Base-by-base conservation (phyloP, 1,140 invertebrate species). In the Amyelois transitella region DNA sequence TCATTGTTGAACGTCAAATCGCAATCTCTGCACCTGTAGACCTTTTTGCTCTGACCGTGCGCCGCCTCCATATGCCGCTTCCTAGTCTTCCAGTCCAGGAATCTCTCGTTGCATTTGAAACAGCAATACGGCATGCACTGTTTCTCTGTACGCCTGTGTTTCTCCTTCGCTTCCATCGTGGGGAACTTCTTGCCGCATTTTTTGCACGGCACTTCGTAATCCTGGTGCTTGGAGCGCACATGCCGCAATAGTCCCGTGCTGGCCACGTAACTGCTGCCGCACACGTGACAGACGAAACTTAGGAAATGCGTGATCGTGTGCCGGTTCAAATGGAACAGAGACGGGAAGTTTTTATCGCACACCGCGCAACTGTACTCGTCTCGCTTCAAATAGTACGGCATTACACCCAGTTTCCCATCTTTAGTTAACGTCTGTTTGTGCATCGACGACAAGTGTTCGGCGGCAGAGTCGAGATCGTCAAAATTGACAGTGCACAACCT, bases 291-390 rank as follows among this genome's bases (percentile, higher is more conserved):
- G 0, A 85, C 79, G 55, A 78, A 82, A 14, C 72, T 77, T 44
- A 79, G 43, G 18, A 87, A 87, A 53, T 87, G 84, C 0, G 80
- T 77, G 22, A 84, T 77, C 17, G 84, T 87, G 50, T 87, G 81
- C 25, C 78, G 48, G 18, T 84, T 85, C 8, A 87, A 18, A 38
- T 83, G 81, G 44, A 83, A 77, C 0, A 85, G 52, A 0, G 84
- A 80, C 2, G 81, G 81, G 7, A 77, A 65, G n/a, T 58, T 76
- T 43, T 82, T 85, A 0, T 55, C 60, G 49, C 84, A 87, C 0
- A 85, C 66, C 0, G 74, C 75, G 25, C 84, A 87, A 12, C 64
- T 69, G 54, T 66, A 80, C 0, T 52, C 49, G 24, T 79, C 77
- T 14, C 74, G 79, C 2, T 68, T 48, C 14, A 87, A 47, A 7